Base-by-base conservation (phyloP, 1,140 invertebrate genomes). In the Eulimnadia texana region DNA sequence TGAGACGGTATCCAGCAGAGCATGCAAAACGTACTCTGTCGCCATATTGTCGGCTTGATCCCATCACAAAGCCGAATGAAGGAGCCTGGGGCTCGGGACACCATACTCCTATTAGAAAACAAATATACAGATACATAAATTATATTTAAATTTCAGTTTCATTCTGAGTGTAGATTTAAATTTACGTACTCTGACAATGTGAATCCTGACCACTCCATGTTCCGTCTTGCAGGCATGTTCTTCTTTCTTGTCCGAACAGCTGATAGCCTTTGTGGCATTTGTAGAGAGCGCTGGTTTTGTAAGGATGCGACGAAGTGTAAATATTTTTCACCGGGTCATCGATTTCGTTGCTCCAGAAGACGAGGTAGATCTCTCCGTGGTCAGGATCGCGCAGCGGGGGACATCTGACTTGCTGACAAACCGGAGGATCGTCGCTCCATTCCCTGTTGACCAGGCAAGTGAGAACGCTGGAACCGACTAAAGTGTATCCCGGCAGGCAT, bases 401-500 rank as follows among this genome's bases (percentile, higher is more conserved):
- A 56, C 68, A 69, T 28, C 60, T 58, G 10, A 65, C 61, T 50
- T 64, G 56, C 22, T 53, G 20, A n/a, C 62, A 63, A 20, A 6
- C 51, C 11, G 62, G 67, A 11, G 63, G 60, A 13, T 64, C 60
- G 13, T 68, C 70, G 63, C 65, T 71, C 73, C 73, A 75, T 6
- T 65, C 67, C 57, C 67, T 67, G 62, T 70, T 68, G 23, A 64
- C 64, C 33, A 66, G 64, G 59, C 76, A 77, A 2, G 57, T 69
- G 58, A 67, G 62, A 22, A 51, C 29, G 23, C 50, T 58, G 3
- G 58, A 59, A 16, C 70, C 69, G 6, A 65, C 60, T 27, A 70
- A 33, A 47, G 63, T 67, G 63, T 76, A 78, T 0, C 79, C 78
- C 11, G 72, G 67, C 13, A 70, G 60, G 65, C 79, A 81, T 49